These are phyloP conservation scores for Tragulus kanchil DNA, from an alignment of 2,113 vertebrate species.

Conservation along the genomic window DNA sequence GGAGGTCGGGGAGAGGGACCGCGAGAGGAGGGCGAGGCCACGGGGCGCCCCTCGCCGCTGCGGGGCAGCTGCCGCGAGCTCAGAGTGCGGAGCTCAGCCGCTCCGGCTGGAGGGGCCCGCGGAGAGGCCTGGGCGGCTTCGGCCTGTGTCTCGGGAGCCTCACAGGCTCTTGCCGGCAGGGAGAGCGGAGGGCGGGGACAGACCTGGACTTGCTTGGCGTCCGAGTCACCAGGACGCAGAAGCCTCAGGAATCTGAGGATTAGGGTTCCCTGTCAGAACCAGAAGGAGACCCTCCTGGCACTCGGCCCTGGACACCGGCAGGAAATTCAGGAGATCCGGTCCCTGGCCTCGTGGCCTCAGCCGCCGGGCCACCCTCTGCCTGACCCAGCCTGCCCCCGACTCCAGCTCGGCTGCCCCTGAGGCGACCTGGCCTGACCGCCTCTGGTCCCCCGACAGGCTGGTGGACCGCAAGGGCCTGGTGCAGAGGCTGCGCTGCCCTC, in stretches of 20 bases:
- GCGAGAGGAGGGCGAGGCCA: not conserved
- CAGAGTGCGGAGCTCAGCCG: too few species aligned
- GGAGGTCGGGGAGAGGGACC: not conserved
- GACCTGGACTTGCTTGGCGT: not conserved
- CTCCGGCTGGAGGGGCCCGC: too few species aligned
- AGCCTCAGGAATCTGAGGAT: slow-evolving; percentile 39
- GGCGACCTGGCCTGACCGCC: not conserved
- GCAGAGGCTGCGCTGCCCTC: not conserved
- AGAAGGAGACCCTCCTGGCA: not conserved
- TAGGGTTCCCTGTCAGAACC: slow-evolving; percentile 18
- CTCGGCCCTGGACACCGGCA: not conserved
- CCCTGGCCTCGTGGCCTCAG: not conserved
- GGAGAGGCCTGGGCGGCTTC: too few species aligned
- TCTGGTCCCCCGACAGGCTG: accelerated
- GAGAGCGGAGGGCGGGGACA: not conserved
- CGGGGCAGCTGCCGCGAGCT: not conserved
- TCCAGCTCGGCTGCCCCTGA: not conserved
- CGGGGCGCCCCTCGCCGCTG: not conserved
- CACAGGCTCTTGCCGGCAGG: accelerated
- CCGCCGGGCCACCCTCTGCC: not conserved
- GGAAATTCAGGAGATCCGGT: not conserved
- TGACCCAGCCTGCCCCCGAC: not conserved
- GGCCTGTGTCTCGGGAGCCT: not conserved
- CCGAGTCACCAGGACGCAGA: slow-evolving; percentile 30
- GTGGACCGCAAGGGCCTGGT: not conserved